phyloP scores from a whole-genome alignment of 92 coral and sea anemone species.

The Muricea muricata region DNA sequence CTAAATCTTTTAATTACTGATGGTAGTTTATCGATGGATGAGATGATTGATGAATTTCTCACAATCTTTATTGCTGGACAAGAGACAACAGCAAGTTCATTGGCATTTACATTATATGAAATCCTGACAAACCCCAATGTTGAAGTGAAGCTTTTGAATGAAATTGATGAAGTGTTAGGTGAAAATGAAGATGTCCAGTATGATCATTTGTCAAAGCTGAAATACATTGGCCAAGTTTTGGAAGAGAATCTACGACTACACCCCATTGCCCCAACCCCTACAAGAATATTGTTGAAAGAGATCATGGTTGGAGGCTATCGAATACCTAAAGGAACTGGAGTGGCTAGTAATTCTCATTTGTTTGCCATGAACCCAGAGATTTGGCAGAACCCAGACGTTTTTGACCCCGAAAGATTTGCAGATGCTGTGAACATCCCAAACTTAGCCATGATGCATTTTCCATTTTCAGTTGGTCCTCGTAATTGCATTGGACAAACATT shows the following conservation, averaged over 20 bases:
- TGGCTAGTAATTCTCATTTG: not conserved
- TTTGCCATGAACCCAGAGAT: conserved; percentile 17
- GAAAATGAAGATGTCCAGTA: conserved; percentile 56
- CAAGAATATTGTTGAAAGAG: conserved; percentile 49
- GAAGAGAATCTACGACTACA: conserved; percentile 76
- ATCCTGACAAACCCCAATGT: conserved; percentile 62
- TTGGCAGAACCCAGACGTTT: conserved; percentile 33
- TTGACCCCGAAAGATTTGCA: conserved; percentile 47
- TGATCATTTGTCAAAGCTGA: conserved; percentile 76
- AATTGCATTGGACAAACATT: conserved; percentile 37
- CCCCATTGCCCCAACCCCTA: conserved; percentile 54
- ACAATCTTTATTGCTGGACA: conserved; percentile 67
- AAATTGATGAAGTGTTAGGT: conserved; percentile 60
- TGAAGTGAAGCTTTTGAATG: conserved; percentile 66
- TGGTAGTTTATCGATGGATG: conserved; percentile 59
- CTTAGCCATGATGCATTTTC: conserved; percentile 9
- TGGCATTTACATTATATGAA: conserved; percentile 75
- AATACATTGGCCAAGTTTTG: conserved; percentile 75
- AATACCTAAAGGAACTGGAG: conserved; percentile 53
- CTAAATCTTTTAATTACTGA: conserved; percentile 62
- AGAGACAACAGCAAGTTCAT: conserved; percentile 76
- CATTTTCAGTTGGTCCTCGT: conserved; percentile 40
- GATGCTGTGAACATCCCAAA: not conserved
- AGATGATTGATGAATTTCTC: conserved; percentile 71
- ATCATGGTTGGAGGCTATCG: conserved; percentile 62